Evolutionary conservation across 2,113 vertebrate genomes (phyloP).

Genomic region (Scomber japonicus): DNA sequence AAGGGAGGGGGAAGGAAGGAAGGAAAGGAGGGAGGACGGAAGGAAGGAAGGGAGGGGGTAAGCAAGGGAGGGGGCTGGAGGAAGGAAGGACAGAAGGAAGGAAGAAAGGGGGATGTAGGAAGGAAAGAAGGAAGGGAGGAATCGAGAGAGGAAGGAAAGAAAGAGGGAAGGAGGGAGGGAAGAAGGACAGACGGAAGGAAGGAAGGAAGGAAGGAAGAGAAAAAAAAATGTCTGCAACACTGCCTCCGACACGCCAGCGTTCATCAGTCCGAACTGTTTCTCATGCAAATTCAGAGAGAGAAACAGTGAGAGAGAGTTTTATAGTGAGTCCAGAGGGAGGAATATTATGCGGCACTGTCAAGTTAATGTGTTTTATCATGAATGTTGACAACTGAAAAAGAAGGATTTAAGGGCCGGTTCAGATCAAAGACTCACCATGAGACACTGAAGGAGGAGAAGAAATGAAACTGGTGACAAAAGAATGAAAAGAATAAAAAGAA

Average conservation of each 20-base stretch:
- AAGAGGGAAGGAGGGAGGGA: too few relatives aligned
- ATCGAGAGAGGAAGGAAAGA: too few relatives aligned
- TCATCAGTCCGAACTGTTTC: not conserved
- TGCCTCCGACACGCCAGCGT: not conserved
- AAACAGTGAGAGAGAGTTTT: not conserved
- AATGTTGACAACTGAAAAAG: not conserved
- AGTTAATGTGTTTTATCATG: slow-evolving; percentile 20
- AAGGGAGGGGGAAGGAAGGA: too few relatives aligned
- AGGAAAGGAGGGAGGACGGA: too few relatives aligned
- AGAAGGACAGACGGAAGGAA: too few relatives aligned
- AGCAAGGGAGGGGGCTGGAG: too few relatives aligned
- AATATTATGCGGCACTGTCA: not conserved
- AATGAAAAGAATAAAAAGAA: not conserved
- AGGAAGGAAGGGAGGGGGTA: too few relatives aligned
- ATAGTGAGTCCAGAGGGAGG: slow-evolving; percentile 1
- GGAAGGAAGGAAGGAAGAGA: too few relatives aligned
- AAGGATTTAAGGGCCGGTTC: not conserved
- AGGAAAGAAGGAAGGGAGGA: too few relatives aligned
- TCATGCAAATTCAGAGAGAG: not conserved
- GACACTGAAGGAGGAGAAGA: not conserved
- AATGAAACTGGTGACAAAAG: not conserved
- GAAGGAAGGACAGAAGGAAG: too few relatives aligned
- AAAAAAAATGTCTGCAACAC: not conserved
- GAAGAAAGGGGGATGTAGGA: too few relatives aligned
- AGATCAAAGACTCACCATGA: slow-evolving; percentile 14